A percentile compares a stretch with the other conserved stretches of the same genome.
Evolutionary conservation across 2,797 vertebrate genomes (phyloP).

Genomic region (Gila robusta): DNA sequence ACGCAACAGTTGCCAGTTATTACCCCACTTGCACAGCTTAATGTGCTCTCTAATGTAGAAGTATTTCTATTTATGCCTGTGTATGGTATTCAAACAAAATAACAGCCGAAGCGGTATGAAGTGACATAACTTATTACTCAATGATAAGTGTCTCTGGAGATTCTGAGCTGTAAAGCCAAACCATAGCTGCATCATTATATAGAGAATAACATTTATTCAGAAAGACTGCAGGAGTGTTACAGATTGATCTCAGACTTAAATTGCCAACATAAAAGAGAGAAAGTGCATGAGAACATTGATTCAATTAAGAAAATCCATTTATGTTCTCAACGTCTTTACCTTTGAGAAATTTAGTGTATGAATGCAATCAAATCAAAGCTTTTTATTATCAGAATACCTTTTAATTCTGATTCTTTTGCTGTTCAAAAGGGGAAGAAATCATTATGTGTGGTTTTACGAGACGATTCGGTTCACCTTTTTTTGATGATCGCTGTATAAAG

Average conservation of each 20-base stretch:
- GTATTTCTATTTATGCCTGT: background rate
- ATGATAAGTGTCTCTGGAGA: background rate
- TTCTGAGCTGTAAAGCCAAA: background rate
- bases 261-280: constrained; percentile 24
- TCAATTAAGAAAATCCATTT: constrained; percentile 42
- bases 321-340: constrained; percentile 65
- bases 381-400: background rate
- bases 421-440: background rate
- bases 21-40: background rate
- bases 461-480: constrained; percentile 1
- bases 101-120: background rate
- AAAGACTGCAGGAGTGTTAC: constrained; percentile 17
- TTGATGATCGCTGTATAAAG: background rate
- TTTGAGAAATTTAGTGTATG: constrained; percentile 23
- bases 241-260: constrained; percentile 7
- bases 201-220: constrained; percentile 9
- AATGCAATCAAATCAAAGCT: background rate
- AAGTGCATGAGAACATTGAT: constrained; percentile 25
- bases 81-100: constrained; percentile 10
- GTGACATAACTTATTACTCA: background rate
- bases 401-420: background rate
- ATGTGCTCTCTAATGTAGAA: background rate
- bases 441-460: background rate
- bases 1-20: constrained; percentile 1
- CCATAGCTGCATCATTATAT: background rate